Percentiles rank a stretch among this genome's conserved stretches.
These are phyloP conservation scores for Dicaeum eximium DNA, from an alignment of 2,113 vertebrate genomes.

Conservation along the genomic window DNA sequence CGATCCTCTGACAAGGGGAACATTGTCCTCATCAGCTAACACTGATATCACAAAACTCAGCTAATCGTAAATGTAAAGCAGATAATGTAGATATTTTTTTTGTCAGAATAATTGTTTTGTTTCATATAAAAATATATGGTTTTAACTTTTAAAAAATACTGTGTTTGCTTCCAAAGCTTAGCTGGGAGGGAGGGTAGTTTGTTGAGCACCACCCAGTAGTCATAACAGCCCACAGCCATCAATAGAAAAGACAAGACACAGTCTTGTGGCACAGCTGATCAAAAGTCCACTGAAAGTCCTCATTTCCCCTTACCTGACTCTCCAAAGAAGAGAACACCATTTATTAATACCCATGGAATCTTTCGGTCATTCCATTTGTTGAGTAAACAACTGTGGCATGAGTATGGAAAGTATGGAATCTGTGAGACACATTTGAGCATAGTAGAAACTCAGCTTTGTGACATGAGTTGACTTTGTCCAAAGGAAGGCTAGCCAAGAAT, in stretches of 20 bases:
- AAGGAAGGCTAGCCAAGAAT: background rate
- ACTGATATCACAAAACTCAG: background rate
- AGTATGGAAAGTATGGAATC: background rate
- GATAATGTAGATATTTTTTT: background rate
- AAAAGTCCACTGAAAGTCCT: background rate
- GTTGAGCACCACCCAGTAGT: background rate
- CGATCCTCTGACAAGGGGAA: background rate
- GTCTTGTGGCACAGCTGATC: background rate
- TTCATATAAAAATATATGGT: background rate
- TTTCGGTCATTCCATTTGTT: background rate
- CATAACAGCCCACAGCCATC: rapidly evolving
- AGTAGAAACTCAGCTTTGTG: background rate
- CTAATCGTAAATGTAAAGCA: background rate
- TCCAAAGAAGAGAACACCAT: background rate
- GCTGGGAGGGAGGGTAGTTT: background rate
- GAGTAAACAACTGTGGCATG: background rate
- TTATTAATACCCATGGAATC: background rate
- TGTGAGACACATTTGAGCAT: background rate
- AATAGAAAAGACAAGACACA: background rate
- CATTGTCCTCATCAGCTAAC: background rate
- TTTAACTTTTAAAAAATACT: background rate
- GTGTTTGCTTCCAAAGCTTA: background rate
- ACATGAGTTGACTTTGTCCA: background rate
- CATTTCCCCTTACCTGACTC: background rate
- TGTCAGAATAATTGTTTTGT: background rate